Conservation (phyloP, 2,888 invertebrate species). For the Eretmocerus hayati region DNA sequence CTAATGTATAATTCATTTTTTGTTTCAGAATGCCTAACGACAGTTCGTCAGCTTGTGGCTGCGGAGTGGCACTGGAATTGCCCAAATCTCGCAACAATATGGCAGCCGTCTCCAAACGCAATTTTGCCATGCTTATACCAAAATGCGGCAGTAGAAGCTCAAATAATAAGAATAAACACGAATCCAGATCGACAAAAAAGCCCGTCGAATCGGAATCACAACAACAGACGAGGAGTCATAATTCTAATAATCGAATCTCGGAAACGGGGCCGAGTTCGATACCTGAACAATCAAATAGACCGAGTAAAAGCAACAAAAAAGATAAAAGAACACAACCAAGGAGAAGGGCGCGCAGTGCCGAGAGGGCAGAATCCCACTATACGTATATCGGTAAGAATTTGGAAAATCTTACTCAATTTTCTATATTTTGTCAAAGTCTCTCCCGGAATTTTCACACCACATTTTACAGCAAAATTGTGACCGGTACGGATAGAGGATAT, state of each 20-base stretch:
- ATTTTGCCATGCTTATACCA: slow-evolving; percentile 32
- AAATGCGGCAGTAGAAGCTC: slow-evolving; percentile 22
- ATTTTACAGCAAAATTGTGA: too few species aligned
- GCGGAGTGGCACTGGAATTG: slow-evolving; percentile 34
- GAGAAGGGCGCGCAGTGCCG: slow-evolving; percentile 41
- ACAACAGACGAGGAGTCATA: neutral
- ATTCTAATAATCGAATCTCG: neutral
- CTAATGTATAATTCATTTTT: too few species aligned
- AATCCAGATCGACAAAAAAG: slow-evolving; percentile 30
- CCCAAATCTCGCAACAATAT: slow-evolving; percentile 33
- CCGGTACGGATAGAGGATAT: too few species aligned
- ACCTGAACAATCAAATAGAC: slow-evolving; percentile 22
- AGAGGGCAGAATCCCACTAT: slow-evolving; percentile 40
- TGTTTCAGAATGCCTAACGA: slow-evolving; percentile 40
- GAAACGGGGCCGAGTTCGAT: slow-evolving; percentile 32
- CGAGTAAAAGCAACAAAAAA: slow-evolving; percentile 28
- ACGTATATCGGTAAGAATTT: slow-evolving; percentile 43
- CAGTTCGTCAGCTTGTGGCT: slow-evolving; percentile 36
- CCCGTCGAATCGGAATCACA: slow-evolving; percentile 20
- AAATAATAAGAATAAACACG: slow-evolving; percentile 26
- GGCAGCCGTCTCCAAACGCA: slow-evolving; percentile 30
- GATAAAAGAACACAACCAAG: slow-evolving; percentile 37
- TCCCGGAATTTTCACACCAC: too few species aligned
- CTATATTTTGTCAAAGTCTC: too few species aligned
- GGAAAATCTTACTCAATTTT: too few species aligned